A percentile compares a stretch with the other conserved stretches of the same genome.
phyloP scores from a whole-genome alignment of 2,888 invertebrate species.

The Perithous albicinctus region DNA sequence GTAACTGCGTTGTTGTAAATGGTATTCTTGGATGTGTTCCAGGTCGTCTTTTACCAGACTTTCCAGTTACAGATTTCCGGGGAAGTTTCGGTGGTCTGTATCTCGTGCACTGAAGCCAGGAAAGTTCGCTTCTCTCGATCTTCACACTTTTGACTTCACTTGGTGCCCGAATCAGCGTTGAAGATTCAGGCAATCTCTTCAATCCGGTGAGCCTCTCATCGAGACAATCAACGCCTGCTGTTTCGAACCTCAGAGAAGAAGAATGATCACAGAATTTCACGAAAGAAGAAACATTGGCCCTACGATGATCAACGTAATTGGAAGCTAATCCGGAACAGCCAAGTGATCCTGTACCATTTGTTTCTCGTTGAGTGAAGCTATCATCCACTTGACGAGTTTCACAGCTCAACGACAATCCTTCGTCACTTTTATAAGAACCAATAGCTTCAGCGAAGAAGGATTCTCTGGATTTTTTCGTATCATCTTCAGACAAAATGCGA shows the following conservation, averaged over 20 bases:
- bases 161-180: background rate
- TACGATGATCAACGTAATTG: background rate
- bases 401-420: background rate
- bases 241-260: background rate
- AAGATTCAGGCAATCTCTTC: background rate
- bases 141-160: slow-evolving; percentile 5
- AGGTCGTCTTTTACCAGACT: slow-evolving; percentile 75
- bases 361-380: background rate
- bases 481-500: slow-evolving; percentile 75
- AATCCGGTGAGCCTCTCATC: background rate
- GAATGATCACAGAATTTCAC: too few species aligned
- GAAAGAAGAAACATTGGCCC: background rate
- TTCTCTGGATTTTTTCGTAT: slow-evolving; percentile 21
- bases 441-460: background rate
- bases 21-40: slow-evolving; percentile 87
- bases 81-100: slow-evolving; percentile 90
- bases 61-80: slow-evolving; percentile 85
- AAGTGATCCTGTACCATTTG: background rate
- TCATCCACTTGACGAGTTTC: background rate
- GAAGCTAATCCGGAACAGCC: background rate
- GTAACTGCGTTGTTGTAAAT: slow-evolving; percentile 89
- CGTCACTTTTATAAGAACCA: background rate
- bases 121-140: slow-evolving; percentile 71
- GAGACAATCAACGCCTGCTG: background rate
- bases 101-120: slow-evolving; percentile 90